Evolutionary conservation across 2,797 vertebrate species (phyloP).

Genomic region (Pempheris klunzingeri): DNA sequence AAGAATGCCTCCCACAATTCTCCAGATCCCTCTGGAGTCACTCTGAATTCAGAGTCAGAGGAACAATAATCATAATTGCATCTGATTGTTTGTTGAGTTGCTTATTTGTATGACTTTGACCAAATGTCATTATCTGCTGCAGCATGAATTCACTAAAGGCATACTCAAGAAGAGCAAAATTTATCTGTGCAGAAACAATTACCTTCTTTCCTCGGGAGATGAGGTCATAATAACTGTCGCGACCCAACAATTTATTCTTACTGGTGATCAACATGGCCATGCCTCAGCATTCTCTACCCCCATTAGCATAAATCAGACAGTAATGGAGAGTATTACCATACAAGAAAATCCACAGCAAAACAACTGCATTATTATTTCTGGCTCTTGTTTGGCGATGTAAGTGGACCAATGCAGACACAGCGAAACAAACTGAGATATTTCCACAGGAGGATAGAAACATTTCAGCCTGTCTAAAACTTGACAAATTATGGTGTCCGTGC

Average conservation of each 20-base stretch:
- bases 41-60: slow-evolving; percentile 59
- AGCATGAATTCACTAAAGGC: slow-evolving; percentile 39
- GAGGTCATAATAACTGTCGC: slow-evolving; percentile 61
- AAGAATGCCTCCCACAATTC: slow-evolving; percentile 24
- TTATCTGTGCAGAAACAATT: slow-evolving; percentile 55
- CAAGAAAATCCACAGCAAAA: slow-evolving; percentile 18
- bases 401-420: neutral
- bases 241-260: slow-evolving; percentile 51
- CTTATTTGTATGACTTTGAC: slow-evolving; percentile 70
- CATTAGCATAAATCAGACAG: slow-evolving; percentile 49
- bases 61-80: slow-evolving; percentile 71
- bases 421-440: neutral
- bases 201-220: slow-evolving; percentile 49
- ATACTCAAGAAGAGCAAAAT: slow-evolving; percentile 43
- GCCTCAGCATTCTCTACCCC: slow-evolving; percentile 40
- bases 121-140: slow-evolving; percentile 64
- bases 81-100: slow-evolving; percentile 64
- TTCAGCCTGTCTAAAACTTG: neutral
- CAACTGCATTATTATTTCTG: slow-evolving; percentile 16
- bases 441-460: neutral
- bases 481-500: neutral
- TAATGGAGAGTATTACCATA: slow-evolving; percentile 45
- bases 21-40: slow-evolving; percentile 32
- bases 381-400: slow-evolving; percentile 2
- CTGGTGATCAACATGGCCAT: slow-evolving; percentile 49